phyloP scores from a whole-genome alignment of 2,113 vertebrate species.

The Etheostoma spectabile region DNA sequence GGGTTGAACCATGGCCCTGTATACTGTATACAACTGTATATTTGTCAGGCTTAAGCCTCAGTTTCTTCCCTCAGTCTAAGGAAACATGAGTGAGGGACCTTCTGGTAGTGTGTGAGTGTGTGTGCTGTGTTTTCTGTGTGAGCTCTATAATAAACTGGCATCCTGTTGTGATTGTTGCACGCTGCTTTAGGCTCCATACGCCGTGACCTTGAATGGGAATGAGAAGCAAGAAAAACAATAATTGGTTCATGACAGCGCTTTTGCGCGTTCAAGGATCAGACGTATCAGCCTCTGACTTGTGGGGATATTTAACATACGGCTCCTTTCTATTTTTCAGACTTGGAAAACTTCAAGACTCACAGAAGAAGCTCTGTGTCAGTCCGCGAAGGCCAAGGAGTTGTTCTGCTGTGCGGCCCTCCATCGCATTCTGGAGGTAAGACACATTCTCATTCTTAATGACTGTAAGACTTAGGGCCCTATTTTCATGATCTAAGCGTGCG shows the following conservation, averaged over 20 bases:
- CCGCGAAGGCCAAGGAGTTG: slow-evolving; percentile 96
- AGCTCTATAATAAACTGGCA: slow-evolving; percentile 41
- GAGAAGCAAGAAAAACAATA: slow-evolving; percentile 9
- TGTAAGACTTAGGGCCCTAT: no score
- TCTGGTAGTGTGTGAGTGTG: slow-evolving; percentile 3
- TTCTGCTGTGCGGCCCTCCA: slow-evolving; percentile 94
- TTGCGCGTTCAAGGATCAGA: slow-evolving; percentile 19
- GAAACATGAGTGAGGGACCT: slow-evolving; percentile 11
- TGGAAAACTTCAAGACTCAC: slow-evolving; percentile 95
- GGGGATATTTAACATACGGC: slow-evolving; percentile 29
- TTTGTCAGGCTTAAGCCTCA: slow-evolving; percentile 28
- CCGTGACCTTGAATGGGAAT: slow-evolving; percentile 36
- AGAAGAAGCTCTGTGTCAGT: slow-evolving; percentile 93
- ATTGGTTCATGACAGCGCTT: slow-evolving; percentile 17
- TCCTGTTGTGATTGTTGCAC: slow-evolving; percentile 40
- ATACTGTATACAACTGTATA: slow-evolving; percentile 7
- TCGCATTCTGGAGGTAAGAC: slow-evolving; percentile 90
- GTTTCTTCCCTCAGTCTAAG: slow-evolving; percentile 25
- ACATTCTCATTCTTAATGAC: neutral
- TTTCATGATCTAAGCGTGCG: no score
- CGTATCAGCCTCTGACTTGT: slow-evolving; percentile 3
- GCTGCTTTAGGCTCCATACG: slow-evolving; percentile 21
- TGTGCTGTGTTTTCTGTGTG: slow-evolving; percentile 27
- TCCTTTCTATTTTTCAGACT: slow-evolving; percentile 85
- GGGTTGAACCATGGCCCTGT: slow-evolving; percentile 29